Evolutionary conservation across 2,113 vertebrate species (phyloP).

Genomic region (Platycercus adscitus): DNA sequence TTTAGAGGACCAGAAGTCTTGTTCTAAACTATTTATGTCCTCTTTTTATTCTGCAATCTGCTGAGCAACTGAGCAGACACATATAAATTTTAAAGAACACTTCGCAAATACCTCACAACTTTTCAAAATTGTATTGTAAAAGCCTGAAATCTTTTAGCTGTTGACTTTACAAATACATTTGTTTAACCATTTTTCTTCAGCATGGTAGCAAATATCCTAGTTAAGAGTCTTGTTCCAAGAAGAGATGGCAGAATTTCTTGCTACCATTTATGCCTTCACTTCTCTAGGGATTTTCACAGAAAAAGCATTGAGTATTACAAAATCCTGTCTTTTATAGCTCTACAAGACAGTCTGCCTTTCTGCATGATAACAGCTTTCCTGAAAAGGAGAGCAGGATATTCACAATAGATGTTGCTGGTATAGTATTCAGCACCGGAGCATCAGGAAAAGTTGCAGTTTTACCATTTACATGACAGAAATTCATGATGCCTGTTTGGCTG

Average conservation of each 20-base stretch:
- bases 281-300: neutral
- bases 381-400: neutral
- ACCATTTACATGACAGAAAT: neutral
- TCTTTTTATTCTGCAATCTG: neutral
- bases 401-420: neutral
- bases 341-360: neutral
- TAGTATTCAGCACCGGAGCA: neutral
- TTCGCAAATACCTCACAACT: neutral
- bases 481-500: neutral
- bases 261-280: neutral
- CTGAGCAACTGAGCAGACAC: neutral
- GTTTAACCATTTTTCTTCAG: neutral
- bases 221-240: neutral
- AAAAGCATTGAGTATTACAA: neutral
- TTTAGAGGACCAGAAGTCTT: neutral
- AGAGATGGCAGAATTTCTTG: neutral
- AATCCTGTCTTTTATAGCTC: neutral
- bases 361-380: neutral
- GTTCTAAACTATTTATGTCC: constrained; percentile 4
- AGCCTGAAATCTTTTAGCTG: neutral
- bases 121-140: neutral
- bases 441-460: neutral
- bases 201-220: neutral
- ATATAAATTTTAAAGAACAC: neutral
- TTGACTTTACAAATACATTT: neutral